These are phyloP conservation scores for Acanthurus lineatus DNA, from an alignment of 2,797 vertebrate species.

Conservation along the genomic window DNA sequence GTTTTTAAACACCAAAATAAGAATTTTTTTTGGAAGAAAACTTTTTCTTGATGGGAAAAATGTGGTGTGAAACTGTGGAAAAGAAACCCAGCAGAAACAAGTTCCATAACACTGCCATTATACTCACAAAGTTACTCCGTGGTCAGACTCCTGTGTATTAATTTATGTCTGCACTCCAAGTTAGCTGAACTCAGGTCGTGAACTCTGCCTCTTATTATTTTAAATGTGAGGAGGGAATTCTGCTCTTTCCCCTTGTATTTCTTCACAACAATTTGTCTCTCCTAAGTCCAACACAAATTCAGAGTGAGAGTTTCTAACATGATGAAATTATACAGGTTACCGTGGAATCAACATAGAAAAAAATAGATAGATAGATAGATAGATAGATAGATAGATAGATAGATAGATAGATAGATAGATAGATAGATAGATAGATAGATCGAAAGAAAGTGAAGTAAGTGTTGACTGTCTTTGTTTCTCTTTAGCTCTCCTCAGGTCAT, in stretches of 20 bases:
- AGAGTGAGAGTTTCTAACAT: background rate
- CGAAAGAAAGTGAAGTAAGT: constrained; percentile 16
- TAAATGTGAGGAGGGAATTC: constrained; percentile 32
- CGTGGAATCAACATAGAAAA: background rate
- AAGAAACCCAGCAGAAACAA: constrained; percentile 11
- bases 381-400: constrained; percentile 30
- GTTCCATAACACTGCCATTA: background rate
- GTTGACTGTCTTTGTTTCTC: constrained; percentile 63
- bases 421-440: constrained; percentile 29
- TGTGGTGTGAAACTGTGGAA: constrained; percentile 2
- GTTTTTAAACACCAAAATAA: background rate
- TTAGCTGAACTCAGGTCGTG: constrained; percentile 54
- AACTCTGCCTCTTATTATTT: constrained; percentile 64
- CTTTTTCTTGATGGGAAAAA: constrained; percentile 3
- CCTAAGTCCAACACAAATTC: constrained; percentile 9
- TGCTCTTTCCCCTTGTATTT: constrained; percentile 1
- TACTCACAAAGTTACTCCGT: constrained; percentile 6
- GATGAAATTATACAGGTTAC: background rate
- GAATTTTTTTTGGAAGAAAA: background rate
- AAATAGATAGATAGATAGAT: constrained; percentile 10
- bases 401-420: constrained; percentile 19
- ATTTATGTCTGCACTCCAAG: constrained; percentile 40
- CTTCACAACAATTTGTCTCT: constrained; percentile 13
- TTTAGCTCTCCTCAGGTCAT: constrained; percentile 73
- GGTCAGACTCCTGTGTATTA: constrained; percentile 34